These are phyloP conservation scores for Melanotaenia boesemani DNA, from an alignment of 2,797 vertebrate genomes.

Conservation along the genomic window DNA sequence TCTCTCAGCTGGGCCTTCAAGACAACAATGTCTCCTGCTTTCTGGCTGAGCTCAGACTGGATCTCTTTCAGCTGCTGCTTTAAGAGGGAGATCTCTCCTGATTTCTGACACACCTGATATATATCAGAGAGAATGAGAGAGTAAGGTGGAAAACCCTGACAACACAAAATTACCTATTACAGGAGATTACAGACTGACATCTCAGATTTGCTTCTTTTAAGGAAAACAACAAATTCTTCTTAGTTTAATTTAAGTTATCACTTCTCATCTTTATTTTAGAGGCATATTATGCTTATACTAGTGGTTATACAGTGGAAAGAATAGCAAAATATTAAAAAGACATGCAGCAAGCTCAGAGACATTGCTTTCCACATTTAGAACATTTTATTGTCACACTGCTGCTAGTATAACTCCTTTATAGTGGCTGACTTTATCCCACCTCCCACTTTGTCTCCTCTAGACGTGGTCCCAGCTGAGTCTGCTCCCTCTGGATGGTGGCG, in stretches of 20 bases:
- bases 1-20: conserved; percentile 93
- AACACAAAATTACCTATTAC: not conserved
- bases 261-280: conserved; percentile 1
- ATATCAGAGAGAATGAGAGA: not conserved
- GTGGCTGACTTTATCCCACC: conserved; percentile 77
- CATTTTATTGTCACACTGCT: not conserved
- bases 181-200: conserved; percentile 8
- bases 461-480: conserved; percentile 93
- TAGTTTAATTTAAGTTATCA: conserved; percentile 6
- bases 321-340: not conserved
- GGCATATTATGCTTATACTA: conserved; percentile 17
- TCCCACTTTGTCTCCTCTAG: conserved; percentile 99
- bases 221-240: conserved; percentile 1
- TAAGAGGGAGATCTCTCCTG: conserved; percentile 96
- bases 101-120: conserved; percentile 96
- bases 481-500: conserved; percentile 93
- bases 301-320: conserved; percentile 3
- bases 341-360: not conserved
- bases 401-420: not conserved
- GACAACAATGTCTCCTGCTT: conserved; percentile 90
- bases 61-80: conserved; percentile 98
- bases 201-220: conserved; percentile 12
- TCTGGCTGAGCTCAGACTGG: conserved; percentile 92
- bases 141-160: not conserved
- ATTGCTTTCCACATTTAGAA: not conserved